These are phyloP conservation scores for Cromileptes altivelis DNA, from an alignment of 2,113 vertebrate genomes.

Conservation along the genomic window DNA sequence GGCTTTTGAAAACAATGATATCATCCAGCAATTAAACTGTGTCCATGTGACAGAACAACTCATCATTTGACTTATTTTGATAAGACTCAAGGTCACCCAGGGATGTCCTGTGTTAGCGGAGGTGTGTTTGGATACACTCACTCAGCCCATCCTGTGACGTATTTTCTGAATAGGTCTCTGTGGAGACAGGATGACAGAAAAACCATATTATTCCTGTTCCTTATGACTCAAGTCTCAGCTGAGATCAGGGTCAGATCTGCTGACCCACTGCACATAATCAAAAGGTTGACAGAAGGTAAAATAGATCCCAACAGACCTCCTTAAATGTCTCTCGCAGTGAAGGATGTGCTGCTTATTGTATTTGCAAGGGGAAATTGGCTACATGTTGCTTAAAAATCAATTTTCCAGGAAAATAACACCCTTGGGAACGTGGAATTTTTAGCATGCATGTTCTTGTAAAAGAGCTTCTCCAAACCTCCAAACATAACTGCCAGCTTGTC, in stretches of 20 bases:
- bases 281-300: background rate
- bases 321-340: background rate
- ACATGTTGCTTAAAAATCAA: no score
- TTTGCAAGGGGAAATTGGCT: no score
- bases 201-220: conserved; percentile 54
- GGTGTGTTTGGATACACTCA: conserved; percentile 69
- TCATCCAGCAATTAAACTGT: conserved; percentile 36
- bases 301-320: background rate
- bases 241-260: conserved; percentile 40
- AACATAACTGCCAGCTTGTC: background rate
- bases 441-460: background rate
- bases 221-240: conserved; percentile 64
- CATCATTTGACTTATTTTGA: conserved; percentile 61
- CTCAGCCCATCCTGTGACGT: conserved; percentile 77
- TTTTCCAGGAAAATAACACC: background rate
- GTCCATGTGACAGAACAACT: conserved; percentile 30
- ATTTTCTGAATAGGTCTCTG: conserved; percentile 47
- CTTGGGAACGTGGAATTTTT: background rate
- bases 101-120: conserved; percentile 65
- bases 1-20: conserved; percentile 53
- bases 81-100: conserved; percentile 61
- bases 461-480: background rate
- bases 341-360: background rate
- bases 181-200: conserved; percentile 70
- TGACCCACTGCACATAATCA: conserved; percentile 14